Evolutionary conservation across 1,140 invertebrate species (phyloP).

Genomic region (Oreohelix idahoensis): DNA sequence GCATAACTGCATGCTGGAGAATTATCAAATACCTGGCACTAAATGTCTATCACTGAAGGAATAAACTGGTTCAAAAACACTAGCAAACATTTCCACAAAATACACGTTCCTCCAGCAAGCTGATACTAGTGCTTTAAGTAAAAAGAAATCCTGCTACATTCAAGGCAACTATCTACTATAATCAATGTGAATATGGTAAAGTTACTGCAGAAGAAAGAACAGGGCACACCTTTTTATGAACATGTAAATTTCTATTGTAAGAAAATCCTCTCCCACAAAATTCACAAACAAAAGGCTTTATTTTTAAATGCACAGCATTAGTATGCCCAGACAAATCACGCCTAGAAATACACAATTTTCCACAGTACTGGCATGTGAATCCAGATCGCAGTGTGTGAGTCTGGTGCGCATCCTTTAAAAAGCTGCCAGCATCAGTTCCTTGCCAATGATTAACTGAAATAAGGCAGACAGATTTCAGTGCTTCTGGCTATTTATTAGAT

Average conservation of each 20-base stretch:
- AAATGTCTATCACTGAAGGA: too few species aligned
- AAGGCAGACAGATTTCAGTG: slow-evolving; percentile 3
- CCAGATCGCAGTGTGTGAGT: slow-evolving; percentile 8
- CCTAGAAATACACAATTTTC: slow-evolving; percentile 39
- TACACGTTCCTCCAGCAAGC: too few species aligned
- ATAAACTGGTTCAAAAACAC: too few species aligned
- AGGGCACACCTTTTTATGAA: slow-evolving; percentile 40
- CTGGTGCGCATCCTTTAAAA: not conserved
- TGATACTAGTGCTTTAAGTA: too few species aligned
- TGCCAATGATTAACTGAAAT: slow-evolving; percentile 19
- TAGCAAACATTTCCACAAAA: too few species aligned
- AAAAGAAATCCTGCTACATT: too few species aligned
- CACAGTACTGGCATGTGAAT: slow-evolving; percentile 34
- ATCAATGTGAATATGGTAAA: not conserved
- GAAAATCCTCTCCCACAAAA: slow-evolving; percentile 41
- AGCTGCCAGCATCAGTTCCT: not conserved
- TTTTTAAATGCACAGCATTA: slow-evolving; percentile 45
- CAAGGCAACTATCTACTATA: too few species aligned
- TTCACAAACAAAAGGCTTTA: slow-evolving; percentile 43
- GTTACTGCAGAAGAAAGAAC: not conserved
- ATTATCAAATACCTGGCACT: too few species aligned
- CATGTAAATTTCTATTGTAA: slow-evolving; percentile 41
- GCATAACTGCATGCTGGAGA: too few species aligned
- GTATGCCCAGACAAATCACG: slow-evolving; percentile 45
- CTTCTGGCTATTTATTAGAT: not conserved